A percentile compares a stretch with the other conserved stretches of the same genome.
Evolutionary conservation across 2,797 vertebrate genomes (phyloP).

Genomic region (Peromyscus attwateri): DNA sequence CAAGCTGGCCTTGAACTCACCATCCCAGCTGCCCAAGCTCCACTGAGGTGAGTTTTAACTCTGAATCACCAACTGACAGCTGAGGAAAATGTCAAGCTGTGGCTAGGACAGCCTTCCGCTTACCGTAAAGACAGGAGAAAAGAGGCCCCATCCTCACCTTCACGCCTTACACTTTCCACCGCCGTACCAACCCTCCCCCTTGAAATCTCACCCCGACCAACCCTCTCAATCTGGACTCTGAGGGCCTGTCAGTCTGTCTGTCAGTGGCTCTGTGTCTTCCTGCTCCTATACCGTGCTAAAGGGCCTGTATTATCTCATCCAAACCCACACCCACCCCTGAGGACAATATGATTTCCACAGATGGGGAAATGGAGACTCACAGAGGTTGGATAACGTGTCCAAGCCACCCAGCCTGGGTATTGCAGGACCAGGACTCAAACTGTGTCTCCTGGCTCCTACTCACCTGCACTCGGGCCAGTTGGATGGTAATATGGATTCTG

Average conservation of each 20-base stretch:
- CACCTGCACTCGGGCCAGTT: not conserved
- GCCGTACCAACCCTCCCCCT: not conserved
- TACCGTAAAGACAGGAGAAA: not conserved
- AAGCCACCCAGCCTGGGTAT: not conserved
- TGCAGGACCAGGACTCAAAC: not conserved
- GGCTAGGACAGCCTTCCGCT: not conserved
- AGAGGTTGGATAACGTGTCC: not conserved
- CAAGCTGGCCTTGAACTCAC: not conserved
- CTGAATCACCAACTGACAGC: not conserved
- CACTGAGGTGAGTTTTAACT: not conserved
- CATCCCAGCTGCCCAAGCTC: not conserved
- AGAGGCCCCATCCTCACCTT: fast-evolving
- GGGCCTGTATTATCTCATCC: not conserved
- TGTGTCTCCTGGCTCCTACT: not conserved
- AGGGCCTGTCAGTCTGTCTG: not conserved
- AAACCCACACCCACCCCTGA: not conserved
- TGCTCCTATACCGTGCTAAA: not conserved
- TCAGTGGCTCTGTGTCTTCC: not conserved
- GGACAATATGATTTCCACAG: not conserved
- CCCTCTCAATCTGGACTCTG: not conserved
- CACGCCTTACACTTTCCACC: not conserved
- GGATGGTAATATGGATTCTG: fast-evolving
- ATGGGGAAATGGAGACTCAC: slow-evolving; percentile 40
- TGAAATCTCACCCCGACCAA: not conserved
- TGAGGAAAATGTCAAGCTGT: not conserved